Evolutionary conservation across 2,888 invertebrate genomes (phyloP).

Genomic region (Dastarcus helophoroides): DNA sequence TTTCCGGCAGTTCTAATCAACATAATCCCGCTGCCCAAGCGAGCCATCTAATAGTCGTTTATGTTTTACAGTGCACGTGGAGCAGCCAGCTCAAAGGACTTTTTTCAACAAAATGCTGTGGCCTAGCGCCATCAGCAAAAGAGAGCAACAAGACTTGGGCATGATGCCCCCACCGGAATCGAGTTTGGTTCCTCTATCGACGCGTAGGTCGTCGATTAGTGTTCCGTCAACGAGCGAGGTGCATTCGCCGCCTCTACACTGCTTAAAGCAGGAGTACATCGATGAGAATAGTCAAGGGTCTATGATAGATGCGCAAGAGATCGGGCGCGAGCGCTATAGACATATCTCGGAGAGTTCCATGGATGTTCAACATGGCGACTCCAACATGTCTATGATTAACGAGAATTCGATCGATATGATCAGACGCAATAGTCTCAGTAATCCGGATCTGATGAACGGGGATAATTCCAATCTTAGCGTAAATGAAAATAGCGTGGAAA

Average conservation of each 20-base stretch:
- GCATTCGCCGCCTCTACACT: slow-evolving; percentile 41
- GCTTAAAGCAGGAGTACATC: slow-evolving; percentile 53
- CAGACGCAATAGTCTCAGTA: slow-evolving; percentile 23
- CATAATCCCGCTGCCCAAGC: slow-evolving; percentile 15
- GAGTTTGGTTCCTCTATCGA: slow-evolving; percentile 47
- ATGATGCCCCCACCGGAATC: slow-evolving; percentile 61
- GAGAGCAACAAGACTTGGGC: slow-evolving; percentile 45
- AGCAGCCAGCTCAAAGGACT: slow-evolving; percentile 18
- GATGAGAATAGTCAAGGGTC: slow-evolving; percentile 65
- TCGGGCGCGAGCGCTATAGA: slow-evolving; percentile 28
- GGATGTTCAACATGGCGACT: slow-evolving; percentile 36
- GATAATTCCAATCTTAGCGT: slow-evolving; percentile 32
- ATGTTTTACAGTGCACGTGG: slow-evolving; percentile 34
- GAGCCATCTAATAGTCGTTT: slow-evolving; percentile 29
- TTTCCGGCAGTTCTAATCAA: slow-evolving; percentile 32
- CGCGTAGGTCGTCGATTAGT: slow-evolving; percentile 50
- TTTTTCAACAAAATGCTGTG: slow-evolving; percentile 29
- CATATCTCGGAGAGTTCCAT: slow-evolving; percentile 37
- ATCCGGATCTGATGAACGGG: slow-evolving; percentile 16
- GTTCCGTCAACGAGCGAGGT: slow-evolving; percentile 46
- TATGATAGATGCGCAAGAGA: slow-evolving; percentile 33
- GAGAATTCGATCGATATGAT: slow-evolving; percentile 43
- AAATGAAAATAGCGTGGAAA: slow-evolving; percentile 29
- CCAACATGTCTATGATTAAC: slow-evolving; percentile 36
- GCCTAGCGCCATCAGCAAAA: slow-evolving; percentile 35